Evolutionary conservation across 2,888 invertebrate genomes (phyloP).

Genomic region (Rhorus exstirpatorius): DNA sequence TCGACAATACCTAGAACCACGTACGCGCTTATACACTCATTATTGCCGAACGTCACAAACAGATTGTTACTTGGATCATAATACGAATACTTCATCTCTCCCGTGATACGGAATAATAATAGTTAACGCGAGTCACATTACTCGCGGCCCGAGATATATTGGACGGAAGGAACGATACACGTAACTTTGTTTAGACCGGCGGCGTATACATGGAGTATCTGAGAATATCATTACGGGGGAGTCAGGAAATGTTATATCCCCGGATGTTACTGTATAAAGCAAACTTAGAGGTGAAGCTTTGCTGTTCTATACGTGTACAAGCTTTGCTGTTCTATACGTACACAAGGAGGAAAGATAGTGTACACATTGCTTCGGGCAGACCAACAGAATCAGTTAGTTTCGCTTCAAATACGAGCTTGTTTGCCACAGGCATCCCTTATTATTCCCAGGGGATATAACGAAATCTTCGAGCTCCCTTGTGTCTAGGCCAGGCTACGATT

Average conservation of each 20-base stretch:
- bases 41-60: not conserved
- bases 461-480: slow-evolving; percentile 23
- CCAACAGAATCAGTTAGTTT: slow-evolving; percentile 46
- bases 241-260: not conserved
- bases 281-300: slow-evolving; percentile 2
- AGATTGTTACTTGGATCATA: not conserved
- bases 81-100: not conserved
- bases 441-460: slow-evolving; percentile 21
- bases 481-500: not conserved
- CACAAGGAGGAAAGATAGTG: not conserved
- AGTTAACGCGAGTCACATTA: slow-evolving; percentile 18
- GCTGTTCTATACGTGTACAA: no score
- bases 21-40: not conserved
- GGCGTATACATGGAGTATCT: slow-evolving; percentile 29
- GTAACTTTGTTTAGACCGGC: not conserved
- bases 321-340: not conserved
- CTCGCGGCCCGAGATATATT: slow-evolving; percentile 21
- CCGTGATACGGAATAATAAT: slow-evolving; percentile 1
- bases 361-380: slow-evolving; percentile 28
- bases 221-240: slow-evolving; percentile 6
- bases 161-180: slow-evolving; percentile 1
- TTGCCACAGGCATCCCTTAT: slow-evolving; percentile 21
- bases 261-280: not conserved
- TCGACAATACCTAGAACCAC: not conserved
- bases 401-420: slow-evolving; percentile 41